A percentile compares a stretch with the other conserved stretches of the same genome.
Conservation (phyloP, 2,113 vertebrate genomes). For the Tringa solitaria region DNA sequence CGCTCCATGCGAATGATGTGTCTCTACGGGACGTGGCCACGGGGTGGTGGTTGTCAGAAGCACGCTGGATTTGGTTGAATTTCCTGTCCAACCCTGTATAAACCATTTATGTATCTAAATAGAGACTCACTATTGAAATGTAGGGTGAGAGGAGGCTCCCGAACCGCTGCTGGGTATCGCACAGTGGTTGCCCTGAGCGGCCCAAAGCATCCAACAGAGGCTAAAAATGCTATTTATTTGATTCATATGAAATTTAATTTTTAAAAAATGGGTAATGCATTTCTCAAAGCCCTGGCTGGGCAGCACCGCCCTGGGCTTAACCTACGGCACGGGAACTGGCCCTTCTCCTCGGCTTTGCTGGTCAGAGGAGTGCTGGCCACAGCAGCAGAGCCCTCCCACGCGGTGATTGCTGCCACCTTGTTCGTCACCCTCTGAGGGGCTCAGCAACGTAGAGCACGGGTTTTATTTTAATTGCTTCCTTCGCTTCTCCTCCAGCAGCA, state of each 20-base stretch:
- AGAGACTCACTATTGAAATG: fast-evolving
- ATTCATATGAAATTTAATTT: background rate
- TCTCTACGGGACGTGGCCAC: background rate
- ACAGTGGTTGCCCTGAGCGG: background rate
- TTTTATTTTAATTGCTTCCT: background rate
- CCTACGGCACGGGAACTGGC: background rate
- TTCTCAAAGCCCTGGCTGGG: background rate
- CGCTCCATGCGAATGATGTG: background rate
- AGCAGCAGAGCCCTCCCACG: background rate
- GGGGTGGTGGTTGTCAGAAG: background rate
- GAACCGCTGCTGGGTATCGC: fast-evolving
- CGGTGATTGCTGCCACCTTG: background rate
- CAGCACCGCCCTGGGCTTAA: background rate
- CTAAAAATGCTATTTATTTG: no score
- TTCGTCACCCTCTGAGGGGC: background rate
- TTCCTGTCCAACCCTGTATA: background rate
- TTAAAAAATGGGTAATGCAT: background rate
- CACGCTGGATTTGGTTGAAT: background rate
- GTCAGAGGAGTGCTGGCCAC: background rate
- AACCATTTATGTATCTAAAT: fast-evolving
- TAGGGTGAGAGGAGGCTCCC: background rate
- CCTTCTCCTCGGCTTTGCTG: background rate
- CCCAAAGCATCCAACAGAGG: background rate
- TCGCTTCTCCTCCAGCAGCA: background rate
- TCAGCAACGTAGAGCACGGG: fast-evolving